Evolutionary conservation across 2,888 invertebrate genomes (phyloP).

Genomic region (Acanthosepion pharaonis): DNA sequence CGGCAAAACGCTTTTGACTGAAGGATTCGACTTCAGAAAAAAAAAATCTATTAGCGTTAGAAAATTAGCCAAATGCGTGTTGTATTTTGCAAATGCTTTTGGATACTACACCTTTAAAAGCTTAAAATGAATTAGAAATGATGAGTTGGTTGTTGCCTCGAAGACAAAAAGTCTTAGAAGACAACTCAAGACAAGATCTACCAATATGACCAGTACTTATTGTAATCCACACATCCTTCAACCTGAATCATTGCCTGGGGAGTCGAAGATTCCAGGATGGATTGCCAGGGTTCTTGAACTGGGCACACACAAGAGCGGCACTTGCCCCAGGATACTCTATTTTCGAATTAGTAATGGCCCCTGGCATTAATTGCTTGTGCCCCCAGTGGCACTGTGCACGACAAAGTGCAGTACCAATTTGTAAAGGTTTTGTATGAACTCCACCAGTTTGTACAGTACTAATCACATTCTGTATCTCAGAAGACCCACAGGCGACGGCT

Average conservation of each 20-base stretch:
- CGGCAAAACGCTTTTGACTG: too few relatives aligned
- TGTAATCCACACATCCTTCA: not conserved
- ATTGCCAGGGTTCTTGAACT: slow-evolving; percentile 23
- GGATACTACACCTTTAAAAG: not conserved
- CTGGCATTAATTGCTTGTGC: not conserved
- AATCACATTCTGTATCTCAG: not conserved
- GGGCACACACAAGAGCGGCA: slow-evolving; percentile 15
- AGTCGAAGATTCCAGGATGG: slow-evolving; percentile 4
- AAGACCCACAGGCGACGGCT: not conserved
- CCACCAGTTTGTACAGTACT: slow-evolving; percentile 21
- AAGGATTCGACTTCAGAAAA: too few relatives aligned
- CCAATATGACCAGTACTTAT: not conserved
- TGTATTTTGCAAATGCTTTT: too few relatives aligned
- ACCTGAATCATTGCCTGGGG: not conserved
- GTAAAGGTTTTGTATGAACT: not conserved
- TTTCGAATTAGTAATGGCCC: slow-evolving; percentile 33
- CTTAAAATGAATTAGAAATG: not conserved
- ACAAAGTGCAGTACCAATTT: not conserved
- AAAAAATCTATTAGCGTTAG: too few relatives aligned
- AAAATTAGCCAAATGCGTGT: too few relatives aligned
- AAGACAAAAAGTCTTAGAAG: not conserved
- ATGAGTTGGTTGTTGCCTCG: not conserved
- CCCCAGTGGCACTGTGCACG: not conserved
- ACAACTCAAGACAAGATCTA: not conserved
- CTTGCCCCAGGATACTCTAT: not conserved